A percentile compares a stretch with the other conserved stretches of the same genome.
Conservation (phyloP, 2,888 invertebrate genomes). For the Teinopalpus imperialis region DNA sequence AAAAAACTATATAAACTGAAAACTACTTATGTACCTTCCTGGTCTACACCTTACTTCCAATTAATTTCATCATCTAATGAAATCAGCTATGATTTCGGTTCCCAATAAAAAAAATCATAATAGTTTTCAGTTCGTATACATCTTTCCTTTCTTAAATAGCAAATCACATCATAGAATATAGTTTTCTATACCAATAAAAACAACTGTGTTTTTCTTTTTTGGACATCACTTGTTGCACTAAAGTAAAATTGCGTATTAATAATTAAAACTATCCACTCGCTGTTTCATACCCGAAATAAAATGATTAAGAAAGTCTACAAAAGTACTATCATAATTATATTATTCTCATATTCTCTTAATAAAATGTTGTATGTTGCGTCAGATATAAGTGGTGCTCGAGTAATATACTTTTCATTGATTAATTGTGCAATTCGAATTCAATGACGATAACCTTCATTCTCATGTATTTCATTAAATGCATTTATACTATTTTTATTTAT, state of each 20-base stretch:
- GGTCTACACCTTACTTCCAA: too few species aligned
- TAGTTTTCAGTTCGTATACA: constrained; percentile 27
- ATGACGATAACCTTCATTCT: constrained; percentile 62
- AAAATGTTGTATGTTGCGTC: constrained; percentile 20
- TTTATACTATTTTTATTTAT: constrained; percentile 43
- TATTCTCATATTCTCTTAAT: neutral
- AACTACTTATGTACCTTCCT: constrained; percentile 39
- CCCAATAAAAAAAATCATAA: constrained; percentile 9
- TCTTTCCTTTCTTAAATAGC: constrained; percentile 25
- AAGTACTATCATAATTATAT: constrained; percentile 3
- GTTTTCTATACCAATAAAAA: constrained; percentile 21
- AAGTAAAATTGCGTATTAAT: constrained; percentile 14
- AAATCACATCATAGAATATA: constrained; percentile 26
- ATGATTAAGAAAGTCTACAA: constrained; percentile 8
- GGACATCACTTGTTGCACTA: constrained; percentile 11
- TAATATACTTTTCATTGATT: constrained; percentile 35
- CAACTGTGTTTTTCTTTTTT: constrained; percentile 10
- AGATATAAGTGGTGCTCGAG: constrained; percentile 37
- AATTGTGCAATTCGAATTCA: constrained; percentile 67
- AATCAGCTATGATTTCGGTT: neutral
- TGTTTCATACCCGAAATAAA: constrained; percentile 17
- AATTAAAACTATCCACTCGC: constrained; percentile 7
- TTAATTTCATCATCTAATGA: too few species aligned
- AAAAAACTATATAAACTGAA: constrained; percentile 50
- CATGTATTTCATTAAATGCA: constrained; percentile 41